These are phyloP conservation scores for Drosophila santomea DNA, from an alignment of 1,140 invertebrate species.

Conservation along the genomic window DNA sequence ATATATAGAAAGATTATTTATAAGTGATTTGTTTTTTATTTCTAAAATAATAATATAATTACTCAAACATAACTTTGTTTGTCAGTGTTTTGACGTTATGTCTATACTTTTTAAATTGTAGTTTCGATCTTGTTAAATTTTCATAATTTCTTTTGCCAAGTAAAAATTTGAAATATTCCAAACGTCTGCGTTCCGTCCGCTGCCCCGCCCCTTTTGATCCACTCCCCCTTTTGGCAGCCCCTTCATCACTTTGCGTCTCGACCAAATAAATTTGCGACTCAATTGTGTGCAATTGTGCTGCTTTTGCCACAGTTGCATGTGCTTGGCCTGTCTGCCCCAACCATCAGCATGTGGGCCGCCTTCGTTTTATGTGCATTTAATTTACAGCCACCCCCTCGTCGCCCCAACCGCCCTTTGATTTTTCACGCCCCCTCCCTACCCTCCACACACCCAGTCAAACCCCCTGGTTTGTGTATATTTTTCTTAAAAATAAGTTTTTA, in stretches of 20 bases:
- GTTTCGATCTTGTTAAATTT: constrained; percentile 19
- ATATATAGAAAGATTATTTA: neutral
- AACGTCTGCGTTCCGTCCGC: constrained; percentile 29
- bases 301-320: constrained; percentile 29
- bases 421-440: constrained; percentile 1
- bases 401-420: constrained; percentile 4
- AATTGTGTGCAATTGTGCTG: constrained; percentile 54
- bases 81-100: no score
- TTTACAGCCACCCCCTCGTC: constrained; percentile 42
- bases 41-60: neutral
- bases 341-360: constrained; percentile 65
- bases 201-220: neutral
- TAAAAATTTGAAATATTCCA: constrained; percentile 74
- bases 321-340: constrained; percentile 52
- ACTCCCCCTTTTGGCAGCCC: neutral
- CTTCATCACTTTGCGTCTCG: constrained; percentile 26
- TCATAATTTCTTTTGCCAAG: constrained; percentile 9
- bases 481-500: constrained; percentile 83
- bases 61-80: no score
- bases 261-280: constrained; percentile 79
- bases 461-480: constrained; percentile 37
- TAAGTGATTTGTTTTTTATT: no score
- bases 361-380: constrained; percentile 78
- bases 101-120: neutral
- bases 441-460: neutral